Evolutionary conservation across 2,113 vertebrate species (phyloP), one percentile per base, ranked within the genome.

Genomic region (Ammodytes marinus): DNA sequence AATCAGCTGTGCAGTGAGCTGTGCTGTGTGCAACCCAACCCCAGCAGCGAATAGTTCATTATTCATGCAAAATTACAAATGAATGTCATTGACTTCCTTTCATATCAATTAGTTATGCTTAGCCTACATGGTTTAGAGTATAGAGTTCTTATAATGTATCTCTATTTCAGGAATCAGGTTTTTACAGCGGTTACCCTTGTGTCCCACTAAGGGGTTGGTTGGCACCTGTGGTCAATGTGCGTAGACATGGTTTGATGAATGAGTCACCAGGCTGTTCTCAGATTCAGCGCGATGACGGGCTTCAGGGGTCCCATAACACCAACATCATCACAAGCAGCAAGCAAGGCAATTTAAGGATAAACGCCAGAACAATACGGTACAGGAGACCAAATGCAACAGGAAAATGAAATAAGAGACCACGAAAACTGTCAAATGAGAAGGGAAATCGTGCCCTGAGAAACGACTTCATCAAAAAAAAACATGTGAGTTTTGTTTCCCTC

Each of bases 391-490:
- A 74, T 13, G 4, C 0, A 27, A 27, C 4, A 12, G 9, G 6
- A 54, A 37, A 11, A 47, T 69, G 6, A 6, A 10, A 63, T 2
- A 57, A 40, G 2, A 63, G 8, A 61, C 9, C 0, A 40, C 59
- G 43, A 66, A 52, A 59, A 37, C 6, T 19, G 17, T 4, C 8
- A 37, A 2, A 37, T 42, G 43, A n/a, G 37, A 43, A 37, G 66
- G 13, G 6, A 13, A 4, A 7, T 15, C 40, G 49, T 6, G 19
- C 39, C 40, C 11, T 17, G 10, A 27, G 77, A 66, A 65, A 57
- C 19, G 2, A 27, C 49, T 67, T 64, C 46, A 19, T 70, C 27
- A 17, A 75, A 84, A 80, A 73, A 5, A 37, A 2, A 49, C 60
- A 6, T 53, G 19, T 0, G 8, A 39, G n/a, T 49, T 49, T 45